Conservation (phyloP, 2,113 vertebrate genomes). For the Takifugu flavidus region DNA sequence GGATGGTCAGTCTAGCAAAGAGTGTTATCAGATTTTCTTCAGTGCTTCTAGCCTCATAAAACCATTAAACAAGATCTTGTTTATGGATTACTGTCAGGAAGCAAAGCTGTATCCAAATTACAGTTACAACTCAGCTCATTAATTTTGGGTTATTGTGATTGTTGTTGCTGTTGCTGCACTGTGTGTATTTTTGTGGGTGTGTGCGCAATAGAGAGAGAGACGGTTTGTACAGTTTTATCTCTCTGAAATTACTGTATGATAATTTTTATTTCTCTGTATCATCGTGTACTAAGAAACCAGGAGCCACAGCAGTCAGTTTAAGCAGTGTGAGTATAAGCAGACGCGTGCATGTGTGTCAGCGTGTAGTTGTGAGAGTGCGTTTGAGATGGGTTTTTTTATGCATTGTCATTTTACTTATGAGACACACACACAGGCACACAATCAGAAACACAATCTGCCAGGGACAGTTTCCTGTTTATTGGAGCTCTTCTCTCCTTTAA, state of each 20-base stretch:
- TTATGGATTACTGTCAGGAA: neutral
- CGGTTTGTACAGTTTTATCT: slow-evolving; percentile 5
- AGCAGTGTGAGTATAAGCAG: neutral
- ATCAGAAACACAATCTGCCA: slow-evolving; percentile 26
- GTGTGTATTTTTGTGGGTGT: slow-evolving; percentile 19
- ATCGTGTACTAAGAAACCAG: slow-evolving; percentile 60
- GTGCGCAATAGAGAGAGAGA: slow-evolving; percentile 7
- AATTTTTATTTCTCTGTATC: slow-evolving; percentile 43
- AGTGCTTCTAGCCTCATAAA: no score
- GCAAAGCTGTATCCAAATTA: slow-evolving; percentile 38
- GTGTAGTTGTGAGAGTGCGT: slow-evolving; percentile 1
- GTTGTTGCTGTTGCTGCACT: slow-evolving; percentile 19
- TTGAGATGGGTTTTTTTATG: neutral
- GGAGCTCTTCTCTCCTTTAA: slow-evolving; percentile 69
- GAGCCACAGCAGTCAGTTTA: slow-evolving; percentile 32
- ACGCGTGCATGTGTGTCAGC: slow-evolving; percentile 23
- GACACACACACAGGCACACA: slow-evolving; percentile 47
- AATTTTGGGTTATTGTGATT: slow-evolving; percentile 39
- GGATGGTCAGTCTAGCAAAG: no score
- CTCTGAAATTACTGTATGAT: slow-evolving; percentile 20
- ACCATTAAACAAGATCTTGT: no score
- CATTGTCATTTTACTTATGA: slow-evolving; percentile 1
- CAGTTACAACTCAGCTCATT: slow-evolving; percentile 52
- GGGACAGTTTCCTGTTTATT: slow-evolving; percentile 67
- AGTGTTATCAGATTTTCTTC: no score